Evolutionary conservation across 1,140 invertebrate genomes (phyloP).

Genomic region (Orchesella cincta): DNA sequence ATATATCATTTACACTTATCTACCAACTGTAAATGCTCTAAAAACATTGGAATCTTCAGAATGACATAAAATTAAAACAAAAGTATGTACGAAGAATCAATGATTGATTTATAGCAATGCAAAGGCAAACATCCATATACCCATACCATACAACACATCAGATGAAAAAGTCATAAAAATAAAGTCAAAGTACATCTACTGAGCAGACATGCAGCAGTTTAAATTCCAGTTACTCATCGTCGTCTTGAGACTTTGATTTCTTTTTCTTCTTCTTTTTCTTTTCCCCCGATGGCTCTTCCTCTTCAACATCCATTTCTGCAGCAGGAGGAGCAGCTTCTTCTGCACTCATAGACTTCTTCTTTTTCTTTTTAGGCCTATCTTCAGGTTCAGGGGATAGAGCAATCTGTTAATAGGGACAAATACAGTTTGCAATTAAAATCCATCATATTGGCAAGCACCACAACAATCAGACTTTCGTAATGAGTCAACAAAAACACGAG

Average conservation of each 20-base stretch:
- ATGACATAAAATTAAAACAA: too few species aligned
- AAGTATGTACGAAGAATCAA: too few species aligned
- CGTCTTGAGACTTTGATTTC: constrained; percentile 40
- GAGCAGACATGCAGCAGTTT: neutral
- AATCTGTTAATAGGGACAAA: constrained; percentile 30
- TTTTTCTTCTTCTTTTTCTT: constrained; percentile 56
- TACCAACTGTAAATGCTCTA: neutral
- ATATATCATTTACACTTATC: neutral
- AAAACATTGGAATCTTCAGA: neutral
- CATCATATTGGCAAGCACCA: constrained; percentile 32
- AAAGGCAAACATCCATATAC: too few species aligned
- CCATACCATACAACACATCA: too few species aligned
- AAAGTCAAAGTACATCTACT: neutral
- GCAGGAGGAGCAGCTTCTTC: constrained; percentile 34
- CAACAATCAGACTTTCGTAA: neutral
- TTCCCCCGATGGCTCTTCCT: constrained; percentile 47
- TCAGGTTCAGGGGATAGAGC: constrained; percentile 31
- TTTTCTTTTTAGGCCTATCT: constrained; percentile 52
- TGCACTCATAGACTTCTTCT: constrained; percentile 51
- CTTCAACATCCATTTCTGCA: constrained; percentile 33
- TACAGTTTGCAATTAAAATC: constrained; percentile 44
- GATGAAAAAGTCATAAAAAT: too few species aligned
- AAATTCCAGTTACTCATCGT: constrained; percentile 14
- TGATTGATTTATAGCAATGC: too few species aligned
- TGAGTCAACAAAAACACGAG: neutral